Evolutionary conservation across 2,797 vertebrate species (phyloP).

Genomic region (Alauda arvensis): DNA sequence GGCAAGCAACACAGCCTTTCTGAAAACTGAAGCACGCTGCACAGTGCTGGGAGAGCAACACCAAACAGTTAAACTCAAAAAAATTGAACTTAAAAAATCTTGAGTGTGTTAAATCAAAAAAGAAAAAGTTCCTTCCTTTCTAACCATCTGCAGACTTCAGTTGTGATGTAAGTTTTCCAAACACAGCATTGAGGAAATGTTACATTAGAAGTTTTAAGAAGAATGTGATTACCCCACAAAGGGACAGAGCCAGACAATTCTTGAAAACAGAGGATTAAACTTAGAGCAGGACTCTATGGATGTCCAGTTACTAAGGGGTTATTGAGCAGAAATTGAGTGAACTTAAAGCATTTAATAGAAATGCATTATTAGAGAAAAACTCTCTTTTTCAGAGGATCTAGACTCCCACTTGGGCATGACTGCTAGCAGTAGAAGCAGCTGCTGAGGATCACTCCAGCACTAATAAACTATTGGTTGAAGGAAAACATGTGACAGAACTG

Average conservation of each 20-base stretch:
- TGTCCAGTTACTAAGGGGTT: not conserved
- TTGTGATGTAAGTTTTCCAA: not conserved
- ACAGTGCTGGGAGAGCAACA: not conserved
- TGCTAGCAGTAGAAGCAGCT: not conserved
- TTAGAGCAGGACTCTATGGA: not conserved
- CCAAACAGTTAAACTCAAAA: not conserved
- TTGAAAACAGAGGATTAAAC: not conserved
- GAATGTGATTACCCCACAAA: not conserved
- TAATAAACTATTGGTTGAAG: not conserved
- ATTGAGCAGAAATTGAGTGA: not conserved
- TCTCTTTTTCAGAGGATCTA: not conserved
- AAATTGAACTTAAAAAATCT: no score
- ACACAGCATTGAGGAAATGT: not conserved
- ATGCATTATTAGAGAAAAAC: not conserved
- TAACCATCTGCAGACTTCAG: not conserved
- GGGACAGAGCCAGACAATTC: not conserved
- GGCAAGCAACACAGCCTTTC: not conserved
- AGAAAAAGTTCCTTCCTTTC: not conserved
- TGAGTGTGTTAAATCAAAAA: not conserved
- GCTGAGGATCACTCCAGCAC: not conserved
- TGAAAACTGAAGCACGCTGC: not conserved
- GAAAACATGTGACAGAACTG: not conserved
- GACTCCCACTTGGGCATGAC: not conserved
- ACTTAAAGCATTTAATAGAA: not conserved
- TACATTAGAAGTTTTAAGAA: not conserved